Evolutionary conservation across 2,113 vertebrate genomes (phyloP).

Genomic region (Bujurquina vittata): DNA sequence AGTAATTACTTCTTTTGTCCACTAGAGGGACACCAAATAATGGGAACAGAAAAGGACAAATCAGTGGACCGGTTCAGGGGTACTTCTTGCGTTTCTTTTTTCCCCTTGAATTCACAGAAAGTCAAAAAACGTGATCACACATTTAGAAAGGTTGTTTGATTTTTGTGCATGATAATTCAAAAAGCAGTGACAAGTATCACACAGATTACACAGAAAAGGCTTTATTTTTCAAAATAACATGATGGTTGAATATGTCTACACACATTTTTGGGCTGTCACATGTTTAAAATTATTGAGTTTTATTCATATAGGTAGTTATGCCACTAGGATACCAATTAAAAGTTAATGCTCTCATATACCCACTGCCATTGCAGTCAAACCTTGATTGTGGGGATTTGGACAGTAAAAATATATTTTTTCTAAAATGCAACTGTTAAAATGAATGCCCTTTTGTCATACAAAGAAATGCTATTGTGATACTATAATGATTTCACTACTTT

Average conservation of each 20-base stretch:
- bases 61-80: not conserved
- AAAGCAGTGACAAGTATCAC: not conserved
- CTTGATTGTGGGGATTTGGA: not conserved
- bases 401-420: not conserved
- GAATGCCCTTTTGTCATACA: not conserved
- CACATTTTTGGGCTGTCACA: not conserved
- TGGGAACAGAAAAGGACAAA: not conserved
- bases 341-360: not conserved
- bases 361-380: accelerated
- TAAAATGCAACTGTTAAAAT: not conserved
- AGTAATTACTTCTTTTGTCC: slow-evolving; percentile 30
- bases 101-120: not conserved
- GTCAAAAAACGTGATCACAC: not conserved
- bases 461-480: not conserved
- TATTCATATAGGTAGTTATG: not conserved
- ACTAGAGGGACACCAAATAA: slow-evolving; percentile 63
- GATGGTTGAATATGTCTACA: not conserved
- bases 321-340: not conserved
- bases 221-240: not conserved
- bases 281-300: not conserved
- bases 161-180: not conserved
- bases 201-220: not conserved
- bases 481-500: not conserved
- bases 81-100: not conserved
- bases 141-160: not conserved